Conservation (phyloP, 2,888 invertebrate species). For the Drosophila setosimentum region DNA sequence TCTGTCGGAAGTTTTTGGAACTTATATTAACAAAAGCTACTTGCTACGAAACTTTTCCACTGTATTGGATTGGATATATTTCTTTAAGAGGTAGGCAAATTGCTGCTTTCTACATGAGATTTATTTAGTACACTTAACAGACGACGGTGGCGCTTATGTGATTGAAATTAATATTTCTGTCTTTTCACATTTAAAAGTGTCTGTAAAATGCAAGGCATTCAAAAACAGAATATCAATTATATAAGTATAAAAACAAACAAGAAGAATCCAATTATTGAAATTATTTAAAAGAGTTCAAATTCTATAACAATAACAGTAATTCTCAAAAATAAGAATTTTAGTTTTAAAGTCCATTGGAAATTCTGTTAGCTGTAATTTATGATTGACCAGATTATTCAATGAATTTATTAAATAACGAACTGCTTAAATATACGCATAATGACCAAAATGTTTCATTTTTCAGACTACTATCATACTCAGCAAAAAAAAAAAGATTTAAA, state of each 20-base stretch:
- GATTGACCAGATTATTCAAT: background rate
- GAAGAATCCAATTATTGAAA: background rate
- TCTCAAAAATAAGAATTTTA: background rate
- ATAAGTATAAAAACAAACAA: background rate
- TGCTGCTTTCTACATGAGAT: background rate
- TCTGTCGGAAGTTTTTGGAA: slow-evolving; percentile 13
- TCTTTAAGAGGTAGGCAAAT: background rate
- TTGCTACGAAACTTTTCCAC: background rate
- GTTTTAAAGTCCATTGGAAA: background rate
- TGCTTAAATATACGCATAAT: background rate
- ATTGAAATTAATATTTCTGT: background rate
- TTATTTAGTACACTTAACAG: slow-evolving; percentile 1
- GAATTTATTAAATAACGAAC: background rate
- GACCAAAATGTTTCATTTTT: accelerated
- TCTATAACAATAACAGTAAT: background rate
- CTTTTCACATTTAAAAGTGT: background rate
- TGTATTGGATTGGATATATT: too few species aligned
- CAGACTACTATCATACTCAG: background rate
- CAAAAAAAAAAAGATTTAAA: background rate
- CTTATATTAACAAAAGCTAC: background rate
- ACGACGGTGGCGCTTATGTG: background rate
- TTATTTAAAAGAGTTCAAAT: background rate
- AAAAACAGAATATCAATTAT: background rate
- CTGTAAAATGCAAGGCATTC: background rate
- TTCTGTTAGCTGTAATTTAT: background rate